phyloP scores from a whole-genome alignment of 2,113 vertebrate genomes.

The Parus major region DNA sequence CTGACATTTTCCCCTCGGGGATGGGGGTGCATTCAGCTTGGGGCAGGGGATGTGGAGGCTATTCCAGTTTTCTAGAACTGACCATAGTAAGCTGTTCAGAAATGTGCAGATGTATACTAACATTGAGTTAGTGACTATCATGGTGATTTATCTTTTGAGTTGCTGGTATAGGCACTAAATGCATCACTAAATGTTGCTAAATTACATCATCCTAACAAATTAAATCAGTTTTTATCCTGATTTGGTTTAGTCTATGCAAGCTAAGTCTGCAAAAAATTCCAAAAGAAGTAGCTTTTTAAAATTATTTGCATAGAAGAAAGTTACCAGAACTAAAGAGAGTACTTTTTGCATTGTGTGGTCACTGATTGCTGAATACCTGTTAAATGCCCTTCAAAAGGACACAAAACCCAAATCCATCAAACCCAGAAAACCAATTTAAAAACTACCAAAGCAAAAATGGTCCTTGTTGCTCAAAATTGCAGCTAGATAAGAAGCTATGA shows the following conservation, averaged over 20 bases:
- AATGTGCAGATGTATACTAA: neutral
- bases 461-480: neutral
- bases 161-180: neutral
- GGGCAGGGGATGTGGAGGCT: too few species aligned
- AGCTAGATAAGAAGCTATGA: neutral
- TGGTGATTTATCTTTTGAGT: neutral
- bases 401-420: neutral
- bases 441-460: neutral
- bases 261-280: neutral
- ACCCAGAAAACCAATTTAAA: neutral
- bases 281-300: neutral
- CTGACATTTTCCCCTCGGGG: neutral
- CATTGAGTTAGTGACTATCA: neutral
- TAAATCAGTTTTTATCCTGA: neutral
- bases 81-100: neutral
- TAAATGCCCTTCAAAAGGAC: neutral
- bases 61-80: neutral
- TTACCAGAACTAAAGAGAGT: neutral
- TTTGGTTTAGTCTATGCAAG: neutral
- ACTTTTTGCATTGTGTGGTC: neutral
- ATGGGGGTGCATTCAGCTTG: rapidly evolving
- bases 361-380: neutral
- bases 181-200: neutral
- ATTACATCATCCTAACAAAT: neutral
- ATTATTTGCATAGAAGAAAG: neutral